These are phyloP conservation scores for Serrognathus titanus DNA, from an alignment of 2,888 invertebrate species.

Conservation along the genomic window DNA sequence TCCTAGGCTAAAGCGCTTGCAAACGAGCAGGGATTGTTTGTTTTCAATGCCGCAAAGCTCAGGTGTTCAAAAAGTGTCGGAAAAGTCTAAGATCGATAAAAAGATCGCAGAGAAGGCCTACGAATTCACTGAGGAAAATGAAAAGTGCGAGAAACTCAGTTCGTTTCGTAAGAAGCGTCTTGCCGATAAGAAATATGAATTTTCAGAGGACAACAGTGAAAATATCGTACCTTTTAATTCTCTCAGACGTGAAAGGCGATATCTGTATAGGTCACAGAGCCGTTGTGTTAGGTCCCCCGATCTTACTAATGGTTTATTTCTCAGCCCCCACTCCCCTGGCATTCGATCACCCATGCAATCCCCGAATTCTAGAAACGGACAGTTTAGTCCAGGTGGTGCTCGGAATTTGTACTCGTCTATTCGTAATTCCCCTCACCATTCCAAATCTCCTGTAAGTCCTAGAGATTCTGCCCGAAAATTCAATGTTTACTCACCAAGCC, in stretches of 20 bases:
- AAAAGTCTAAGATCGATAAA: conserved; percentile 47
- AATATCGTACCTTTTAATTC: conserved; percentile 65
- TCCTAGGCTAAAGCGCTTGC: conserved; percentile 44
- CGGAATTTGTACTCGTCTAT: conserved; percentile 40
- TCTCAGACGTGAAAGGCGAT: conserved; percentile 49
- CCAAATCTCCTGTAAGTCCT: conserved; percentile 47
- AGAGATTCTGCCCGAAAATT: conserved; percentile 44
- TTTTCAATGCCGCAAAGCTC: conserved; percentile 44
- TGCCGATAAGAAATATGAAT: conserved; percentile 90
- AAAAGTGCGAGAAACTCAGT: conserved; percentile 83
- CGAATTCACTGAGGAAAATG: conserved; percentile 80
- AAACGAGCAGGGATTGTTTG: conserved; percentile 41
- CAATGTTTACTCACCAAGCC: conserved; percentile 47
- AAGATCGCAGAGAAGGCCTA: conserved; percentile 71
- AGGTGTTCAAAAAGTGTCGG: conserved; percentile 26
- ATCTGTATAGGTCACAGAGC: conserved; percentile 38
- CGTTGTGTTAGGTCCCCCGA: conserved; percentile 44
- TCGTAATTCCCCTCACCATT: conserved; percentile 45
- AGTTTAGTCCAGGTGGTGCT: conserved; percentile 43
- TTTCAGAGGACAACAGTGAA: conserved; percentile 72
- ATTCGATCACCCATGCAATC: conserved; percentile 47
- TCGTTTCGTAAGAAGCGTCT: conserved; percentile 78
- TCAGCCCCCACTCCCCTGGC: conserved; percentile 44
- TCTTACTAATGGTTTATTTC: conserved; percentile 39
- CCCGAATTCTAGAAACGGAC: conserved; percentile 45